Percentiles rank a stretch among this genome's conserved stretches.
Evolutionary conservation across 2,113 vertebrate species (phyloP).

Genomic region (Talpa occidentalis): DNA sequence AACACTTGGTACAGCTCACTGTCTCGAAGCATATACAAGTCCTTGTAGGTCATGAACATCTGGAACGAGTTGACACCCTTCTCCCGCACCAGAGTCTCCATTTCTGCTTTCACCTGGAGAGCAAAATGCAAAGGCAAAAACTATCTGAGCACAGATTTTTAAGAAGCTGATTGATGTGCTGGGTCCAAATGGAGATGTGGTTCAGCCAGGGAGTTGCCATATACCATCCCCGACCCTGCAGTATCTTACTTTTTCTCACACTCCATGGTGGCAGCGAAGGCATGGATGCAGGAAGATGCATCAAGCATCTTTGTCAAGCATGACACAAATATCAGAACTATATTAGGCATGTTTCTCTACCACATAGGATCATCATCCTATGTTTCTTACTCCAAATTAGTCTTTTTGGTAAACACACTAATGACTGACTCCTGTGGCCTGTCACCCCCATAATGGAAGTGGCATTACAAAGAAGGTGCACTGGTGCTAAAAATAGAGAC

Average conservation of each 20-base stretch:
- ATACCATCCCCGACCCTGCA: fast-evolving
- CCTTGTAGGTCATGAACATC: slow-evolving; percentile 99
- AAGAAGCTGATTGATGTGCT: fast-evolving
- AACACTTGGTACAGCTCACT: slow-evolving; percentile 96
- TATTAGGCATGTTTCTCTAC: background rate
- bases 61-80: slow-evolving; percentile 98
- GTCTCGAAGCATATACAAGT: slow-evolving; percentile 97
- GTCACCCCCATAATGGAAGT: background rate
- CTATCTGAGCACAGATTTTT: background rate
- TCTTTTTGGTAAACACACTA: background rate
- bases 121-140: background rate
- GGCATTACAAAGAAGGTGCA: background rate
- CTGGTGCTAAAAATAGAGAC: background rate
- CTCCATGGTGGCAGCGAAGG: background rate
- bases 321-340: background rate
- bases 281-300: background rate
- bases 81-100: slow-evolving; percentile 96
- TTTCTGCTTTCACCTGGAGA: slow-evolving; percentile 93
- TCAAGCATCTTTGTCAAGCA: background rate
- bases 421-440: background rate
- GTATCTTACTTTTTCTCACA: background rate
- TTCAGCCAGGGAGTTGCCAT: background rate
- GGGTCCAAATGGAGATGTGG: background rate
- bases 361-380: background rate
- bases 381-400: background rate